Base-by-base conservation (phyloP, 2,797 vertebrate species). In the Loriculus beryllinus region DNA sequence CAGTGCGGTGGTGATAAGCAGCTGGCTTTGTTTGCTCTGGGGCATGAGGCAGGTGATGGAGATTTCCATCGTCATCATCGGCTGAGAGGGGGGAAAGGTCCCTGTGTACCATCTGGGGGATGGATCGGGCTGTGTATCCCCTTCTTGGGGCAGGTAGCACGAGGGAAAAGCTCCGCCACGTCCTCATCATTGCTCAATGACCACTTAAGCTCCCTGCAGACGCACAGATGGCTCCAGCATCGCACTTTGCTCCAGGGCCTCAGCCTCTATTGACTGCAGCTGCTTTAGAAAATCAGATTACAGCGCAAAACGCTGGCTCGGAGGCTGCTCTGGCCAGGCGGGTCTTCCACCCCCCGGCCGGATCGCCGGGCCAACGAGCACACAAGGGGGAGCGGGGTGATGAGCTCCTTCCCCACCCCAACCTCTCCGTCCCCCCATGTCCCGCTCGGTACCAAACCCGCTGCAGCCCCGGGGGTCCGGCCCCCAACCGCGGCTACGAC, bases 11-110 rank as follows among this genome's bases (percentile, higher is more conserved):
- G 26, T 1, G 60, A 82, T 71, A 12, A 93, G 80, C 94, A 92
- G 91, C 94, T 95, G 88, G 63, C 90, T 82, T 88, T 96, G 95
- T 95, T 95, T 96, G 93, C 90, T 88, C 78, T 33, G 4, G 62
- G 64, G 7, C 86, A 7, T 5, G 5, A 63, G 71, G 88, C 45
- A 45, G 67, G 13, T 49, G 67, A 12, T 0, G 11, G 68, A 86
- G 80, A 49, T 93, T 86, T 94, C 77, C 90, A 76, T 57, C 57
- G 3, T 12, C 87, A 23, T 17, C 9, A 0, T 0, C 51, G 5
- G 15, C 17, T n/a, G 49, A 65, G 12, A 76, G 12, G 31, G 8
- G 49, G 42, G 67, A 45, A 79, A 84, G 76, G 79, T 76, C 71
- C 25, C 31, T 0, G 2, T 9, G n/a, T 2, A 9, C 39, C 68